Evolutionary conservation across 2,113 vertebrate species (phyloP), one percentile per base, ranked within the genome.

Genomic region (Gymnocephalus cernua): DNA sequence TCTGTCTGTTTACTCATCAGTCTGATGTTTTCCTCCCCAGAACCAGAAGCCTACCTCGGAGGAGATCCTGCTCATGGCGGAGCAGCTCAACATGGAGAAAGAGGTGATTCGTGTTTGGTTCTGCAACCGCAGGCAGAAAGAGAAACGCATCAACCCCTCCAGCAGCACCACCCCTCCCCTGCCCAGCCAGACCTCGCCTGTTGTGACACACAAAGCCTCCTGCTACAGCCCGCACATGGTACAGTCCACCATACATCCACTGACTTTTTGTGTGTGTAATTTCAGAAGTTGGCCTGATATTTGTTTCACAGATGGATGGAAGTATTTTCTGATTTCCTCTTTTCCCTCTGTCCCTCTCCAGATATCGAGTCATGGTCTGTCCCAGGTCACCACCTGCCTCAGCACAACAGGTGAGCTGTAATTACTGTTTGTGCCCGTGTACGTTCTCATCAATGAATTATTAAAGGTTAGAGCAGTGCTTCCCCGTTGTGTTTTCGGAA

Each of bases 1-100:
- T 51, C 14, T 27, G 7, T 44, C 2, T 18, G 4, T 63, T 35
- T 13, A 2, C 25, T 66, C 10, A n/a, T n/a, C 25, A 0, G 0
- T 41, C 21, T 15, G 15, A 16, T 8, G 23, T 44, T 63, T 35
- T 50, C 59, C 66, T 41, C 50, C 65, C 21, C 93, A 98, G 97
- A 98, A 97, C 95, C 97, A 97, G 95, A 98, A 98, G 96, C 97
- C 97, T 92, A 98, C 96, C 95, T 98, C 97, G 87, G 97, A 98
- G 94, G 97, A 97, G 95, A 97, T 98, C 92, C 94, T 97, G 90
- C 94, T 97, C 91, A 96, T 98, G 82, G 96, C 97, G 0, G 96
- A 97, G 91, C 97, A 98, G 94, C 95, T 98, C 92, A 97, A 96
- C 94, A 97, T 98, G 97, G 97, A 98, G 93, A 98, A 98, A 92